Evolutionary conservation across 2,888 invertebrate genomes (phyloP), one percentile per base, ranked within the genome.

Genomic region (Macrosiphum euphorbiae): DNA sequence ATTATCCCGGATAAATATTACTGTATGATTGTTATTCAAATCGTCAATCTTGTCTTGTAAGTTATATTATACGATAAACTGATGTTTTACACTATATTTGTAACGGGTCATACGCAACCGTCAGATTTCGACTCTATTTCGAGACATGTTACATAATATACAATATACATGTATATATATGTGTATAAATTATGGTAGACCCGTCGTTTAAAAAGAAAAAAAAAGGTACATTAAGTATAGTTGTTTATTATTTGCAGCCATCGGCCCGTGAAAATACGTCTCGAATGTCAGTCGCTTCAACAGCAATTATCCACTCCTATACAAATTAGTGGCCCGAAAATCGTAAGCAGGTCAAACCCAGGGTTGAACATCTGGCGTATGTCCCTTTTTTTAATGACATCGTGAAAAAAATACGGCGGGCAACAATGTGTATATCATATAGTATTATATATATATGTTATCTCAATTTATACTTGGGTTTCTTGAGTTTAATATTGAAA

Each of bases 161-260:
- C 44, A 41, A 44, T 85, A 85, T 44, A 44, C 28, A 44, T 85
- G 0, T 84, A 41, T 85, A 44, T 44, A 85, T 3, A 26, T 44
- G 28, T 28, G 44, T 85, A 85, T 85, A 44, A 44, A 85, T 44
- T 85, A 85, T 85, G 41, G 44, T 44, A 87, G n/a, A 67, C 20
- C n/a, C 91, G 24, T 58, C 91, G 85, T 85, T 85, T 86, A 85
- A 52, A 58, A 85, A 50, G 4, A 67, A 90, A 16, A 84, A 84
- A 91, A 86, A 92, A 87, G 58, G 86, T 92, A 92, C 50, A 87
- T 50, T 61, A 35, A 78, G 78, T 89, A 88, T 55, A 90, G 88
- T 90, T 90, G 93, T 94, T 90, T 94, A 90, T 94, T 94, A 94
- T 94, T 94, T 85, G 94, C 94, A 90, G 94, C 86, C 94, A 94